A percentile compares a stretch with the other conserved stretches of the same genome.
Conservation (phyloP, 2,888 invertebrate genomes). For the Chelonus formosanus region DNA sequence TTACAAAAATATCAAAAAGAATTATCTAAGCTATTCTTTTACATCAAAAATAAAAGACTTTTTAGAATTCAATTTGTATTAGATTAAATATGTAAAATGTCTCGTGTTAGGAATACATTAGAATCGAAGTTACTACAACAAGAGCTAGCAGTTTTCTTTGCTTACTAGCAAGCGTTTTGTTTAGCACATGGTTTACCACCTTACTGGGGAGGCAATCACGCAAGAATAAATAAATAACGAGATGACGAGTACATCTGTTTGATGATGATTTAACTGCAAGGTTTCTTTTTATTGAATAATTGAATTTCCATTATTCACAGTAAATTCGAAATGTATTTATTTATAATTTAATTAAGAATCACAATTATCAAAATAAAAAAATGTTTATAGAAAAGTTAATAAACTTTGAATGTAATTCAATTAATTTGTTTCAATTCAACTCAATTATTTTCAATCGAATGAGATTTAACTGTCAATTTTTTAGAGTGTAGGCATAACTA, state of each 20-base stretch:
- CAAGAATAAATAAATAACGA: conserved; percentile 36
- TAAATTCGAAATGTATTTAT: neutral
- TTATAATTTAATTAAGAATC: neutral
- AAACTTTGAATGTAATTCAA: no score
- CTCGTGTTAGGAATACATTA: conserved; percentile 41
- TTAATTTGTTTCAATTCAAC: no score
- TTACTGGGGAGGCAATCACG: conserved; percentile 36
- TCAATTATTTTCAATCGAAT: no score
- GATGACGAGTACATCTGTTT: neutral
- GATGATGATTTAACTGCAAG: neutral
- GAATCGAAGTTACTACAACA: conserved; percentile 29
- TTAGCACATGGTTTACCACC: conserved; percentile 20
- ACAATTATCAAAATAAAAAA: no score
- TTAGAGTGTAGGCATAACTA: no score
- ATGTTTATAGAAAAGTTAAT: no score
- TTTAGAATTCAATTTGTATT: no score
- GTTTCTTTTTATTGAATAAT: neutral
- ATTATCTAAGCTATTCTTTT: neutral
- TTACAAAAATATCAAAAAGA: no score
- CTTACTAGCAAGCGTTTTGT: conserved; percentile 19
- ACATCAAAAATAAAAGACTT: neutral
- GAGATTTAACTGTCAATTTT: no score
- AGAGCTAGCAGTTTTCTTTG: conserved; percentile 20
- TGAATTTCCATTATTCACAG: conserved; percentile 1
- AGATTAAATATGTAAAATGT: conserved; percentile 16